phyloP scores from a whole-genome alignment of 92 coral and sea anemone species.

The Umimayanthus chanpuru region DNA sequence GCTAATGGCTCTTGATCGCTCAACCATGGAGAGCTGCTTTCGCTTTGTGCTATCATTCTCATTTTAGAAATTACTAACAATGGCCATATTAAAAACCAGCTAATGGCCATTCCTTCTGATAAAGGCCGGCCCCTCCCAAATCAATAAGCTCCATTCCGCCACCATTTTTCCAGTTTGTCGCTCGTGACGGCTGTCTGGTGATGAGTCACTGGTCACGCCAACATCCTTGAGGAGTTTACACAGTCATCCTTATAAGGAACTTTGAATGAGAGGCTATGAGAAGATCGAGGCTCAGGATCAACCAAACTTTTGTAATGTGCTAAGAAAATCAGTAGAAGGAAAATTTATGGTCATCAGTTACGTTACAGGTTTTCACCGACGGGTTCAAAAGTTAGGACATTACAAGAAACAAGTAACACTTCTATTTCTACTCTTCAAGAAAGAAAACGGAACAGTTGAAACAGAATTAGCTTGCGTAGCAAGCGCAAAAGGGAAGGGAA shows the following conservation, averaged over 20 bases:
- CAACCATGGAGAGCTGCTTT: slow-evolving; percentile 21
- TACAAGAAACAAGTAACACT: too few relatives aligned
- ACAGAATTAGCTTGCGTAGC: too few relatives aligned
- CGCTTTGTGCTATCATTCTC: not conserved
- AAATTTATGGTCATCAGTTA: not conserved
- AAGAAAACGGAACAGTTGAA: too few relatives aligned
- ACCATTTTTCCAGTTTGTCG: not conserved
- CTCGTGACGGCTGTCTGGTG: not conserved
- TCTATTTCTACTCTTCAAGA: too few relatives aligned
- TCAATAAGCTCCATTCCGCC: too few relatives aligned
- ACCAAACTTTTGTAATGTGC: too few relatives aligned
- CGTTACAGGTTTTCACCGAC: too few relatives aligned
- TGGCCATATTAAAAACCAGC: too few relatives aligned
- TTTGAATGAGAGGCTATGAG: not conserved
- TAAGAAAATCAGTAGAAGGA: not conserved
- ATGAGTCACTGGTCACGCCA: not conserved
- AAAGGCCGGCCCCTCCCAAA: not conserved
- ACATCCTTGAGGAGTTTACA: not conserved
- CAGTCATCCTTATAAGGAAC: not conserved
- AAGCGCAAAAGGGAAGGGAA: too few relatives aligned
- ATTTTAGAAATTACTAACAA: slow-evolving; percentile 5
- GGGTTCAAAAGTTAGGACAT: too few relatives aligned
- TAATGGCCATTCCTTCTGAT: not conserved
- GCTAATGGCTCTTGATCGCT: slow-evolving; percentile 23
- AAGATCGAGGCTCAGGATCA: not conserved